Percentiles rank a stretch among this genome's conserved stretches.
phyloP scores from a whole-genome alignment of 1,140 invertebrate species.

The Dendroctonus valens region DNA sequence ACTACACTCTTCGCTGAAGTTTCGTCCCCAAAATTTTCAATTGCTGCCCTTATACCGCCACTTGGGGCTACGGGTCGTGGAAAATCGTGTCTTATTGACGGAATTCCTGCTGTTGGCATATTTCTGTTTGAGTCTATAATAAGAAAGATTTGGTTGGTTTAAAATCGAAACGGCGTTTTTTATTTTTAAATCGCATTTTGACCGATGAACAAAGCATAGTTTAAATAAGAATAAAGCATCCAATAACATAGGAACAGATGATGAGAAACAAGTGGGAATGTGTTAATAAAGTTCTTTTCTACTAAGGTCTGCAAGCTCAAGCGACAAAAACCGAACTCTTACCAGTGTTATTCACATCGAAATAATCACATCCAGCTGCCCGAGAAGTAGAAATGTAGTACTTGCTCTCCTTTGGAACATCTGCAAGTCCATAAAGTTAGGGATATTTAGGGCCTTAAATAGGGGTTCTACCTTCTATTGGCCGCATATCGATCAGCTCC shows the following conservation, averaged over 20 bases:
- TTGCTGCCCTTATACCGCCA: constrained; percentile 37
- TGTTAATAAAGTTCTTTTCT: no score
- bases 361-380: constrained; percentile 39
- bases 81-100: constrained; percentile 38
- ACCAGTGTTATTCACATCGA: constrained; percentile 39
- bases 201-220: no score
- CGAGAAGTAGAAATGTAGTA: constrained; percentile 40
- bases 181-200: not conserved
- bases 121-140: constrained; percentile 17
- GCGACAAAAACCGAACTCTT: not conserved
- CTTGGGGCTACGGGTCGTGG: constrained; percentile 25
- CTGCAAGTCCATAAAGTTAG: constrained; percentile 18
- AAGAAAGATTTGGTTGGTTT: no score
- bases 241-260: no score
- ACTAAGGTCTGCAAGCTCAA: no score
- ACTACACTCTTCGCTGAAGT: constrained; percentile 37
- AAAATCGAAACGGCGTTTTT: not conserved
- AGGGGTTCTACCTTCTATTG: constrained; percentile 8
- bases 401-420: constrained; percentile 35
- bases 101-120: constrained; percentile 40
- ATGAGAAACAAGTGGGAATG: no score
- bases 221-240: no score
- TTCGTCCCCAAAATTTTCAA: constrained; percentile 42
- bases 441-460: not conserved
- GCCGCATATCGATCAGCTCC: constrained; percentile 10